Evolutionary conservation across 2,888 invertebrate genomes (phyloP).

Genomic region (Disparrhopalites patrizii): DNA sequence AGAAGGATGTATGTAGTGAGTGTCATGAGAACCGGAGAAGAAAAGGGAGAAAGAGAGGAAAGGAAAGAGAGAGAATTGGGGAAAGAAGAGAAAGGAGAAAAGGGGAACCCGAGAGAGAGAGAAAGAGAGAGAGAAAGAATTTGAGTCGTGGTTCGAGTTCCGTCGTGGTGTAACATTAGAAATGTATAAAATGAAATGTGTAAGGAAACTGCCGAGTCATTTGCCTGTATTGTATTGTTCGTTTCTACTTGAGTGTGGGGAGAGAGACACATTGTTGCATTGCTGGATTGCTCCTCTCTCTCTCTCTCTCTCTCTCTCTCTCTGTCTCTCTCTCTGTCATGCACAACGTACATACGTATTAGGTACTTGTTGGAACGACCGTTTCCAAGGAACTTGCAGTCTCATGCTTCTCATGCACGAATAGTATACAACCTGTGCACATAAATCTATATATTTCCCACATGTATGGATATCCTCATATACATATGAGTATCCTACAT

Average conservation of each 20-base stretch:
- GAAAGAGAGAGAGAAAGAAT: constrained; percentile 10
- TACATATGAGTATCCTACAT: too few species aligned
- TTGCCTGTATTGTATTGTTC: constrained; percentile 33
- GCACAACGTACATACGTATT: too few species aligned
- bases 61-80: constrained; percentile 3
- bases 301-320: too few species aligned
- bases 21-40: neutral
- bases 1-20: too few species aligned
- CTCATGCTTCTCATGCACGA: constrained; percentile 37
- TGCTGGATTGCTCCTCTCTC: constrained; percentile 20
- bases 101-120: neutral
- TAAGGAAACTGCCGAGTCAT: constrained; percentile 35
- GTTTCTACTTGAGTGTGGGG: constrained; percentile 28
- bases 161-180: constrained; percentile 30
- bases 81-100: constrained; percentile 9
- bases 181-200: constrained; percentile 30
- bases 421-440: neutral
- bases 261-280: constrained; percentile 36
- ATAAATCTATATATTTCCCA: neutral
- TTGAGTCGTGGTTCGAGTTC: constrained; percentile 22
- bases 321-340: too few species aligned
- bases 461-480: neutral
- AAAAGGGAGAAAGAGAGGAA: neutral
- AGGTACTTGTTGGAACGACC: constrained; percentile 12
- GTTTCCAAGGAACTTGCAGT: constrained; percentile 32